These are phyloP conservation scores for Orussus abietinus DNA, from an alignment of 1,140 invertebrate species.

Conservation along the genomic window DNA sequence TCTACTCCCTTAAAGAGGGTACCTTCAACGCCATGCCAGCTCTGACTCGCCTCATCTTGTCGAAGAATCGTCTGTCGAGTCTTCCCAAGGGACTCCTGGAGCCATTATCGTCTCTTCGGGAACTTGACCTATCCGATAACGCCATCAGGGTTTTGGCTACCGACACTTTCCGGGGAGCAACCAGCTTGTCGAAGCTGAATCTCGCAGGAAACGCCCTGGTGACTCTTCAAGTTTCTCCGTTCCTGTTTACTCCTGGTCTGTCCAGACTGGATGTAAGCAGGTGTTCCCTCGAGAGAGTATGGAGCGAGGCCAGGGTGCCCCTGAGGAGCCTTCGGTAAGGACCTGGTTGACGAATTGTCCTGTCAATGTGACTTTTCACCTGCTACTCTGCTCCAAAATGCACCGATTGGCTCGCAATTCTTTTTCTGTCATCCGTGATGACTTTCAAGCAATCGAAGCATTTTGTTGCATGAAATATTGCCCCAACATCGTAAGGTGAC, in stretches of 20 bases:
- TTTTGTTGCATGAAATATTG: no score
- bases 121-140: slow-evolving; percentile 69
- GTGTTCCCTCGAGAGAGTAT: slow-evolving; percentile 61
- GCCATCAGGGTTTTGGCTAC: slow-evolving; percentile 56
- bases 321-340: slow-evolving; percentile 26
- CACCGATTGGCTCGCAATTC: no score
- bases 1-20: slow-evolving; percentile 58
- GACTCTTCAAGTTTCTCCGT: slow-evolving; percentile 62
- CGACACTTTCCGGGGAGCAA: slow-evolving; percentile 57
- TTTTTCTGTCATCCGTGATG: no score
- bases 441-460: no score
- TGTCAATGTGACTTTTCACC: no score
- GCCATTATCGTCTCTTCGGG: slow-evolving; percentile 56
- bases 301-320: slow-evolving; percentile 53
- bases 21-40: slow-evolving; percentile 66
- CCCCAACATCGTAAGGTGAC: no score
- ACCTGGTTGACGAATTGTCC: no score
- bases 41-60: slow-evolving; percentile 60
- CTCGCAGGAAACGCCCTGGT: slow-evolving; percentile 68
- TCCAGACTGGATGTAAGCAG: slow-evolving; percentile 63
- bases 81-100: slow-evolving; percentile 50
- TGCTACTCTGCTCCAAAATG: no score
- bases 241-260: slow-evolving; percentile 57
- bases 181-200: slow-evolving; percentile 60
- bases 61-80: slow-evolving; percentile 53